phyloP scores from a whole-genome alignment of 2,888 invertebrate genomes.

The Eupithecia exiguata region DNA sequence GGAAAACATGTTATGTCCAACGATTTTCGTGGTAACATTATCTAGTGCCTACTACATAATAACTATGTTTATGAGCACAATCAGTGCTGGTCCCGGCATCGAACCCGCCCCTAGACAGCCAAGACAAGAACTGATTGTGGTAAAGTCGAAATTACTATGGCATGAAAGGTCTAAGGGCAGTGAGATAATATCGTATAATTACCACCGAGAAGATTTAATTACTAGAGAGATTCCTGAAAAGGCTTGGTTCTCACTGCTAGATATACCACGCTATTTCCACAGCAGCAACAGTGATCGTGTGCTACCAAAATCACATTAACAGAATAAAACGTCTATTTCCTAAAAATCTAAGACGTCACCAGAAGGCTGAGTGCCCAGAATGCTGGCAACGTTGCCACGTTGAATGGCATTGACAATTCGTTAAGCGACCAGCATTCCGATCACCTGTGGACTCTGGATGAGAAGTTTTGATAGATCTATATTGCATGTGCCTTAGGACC shows the following conservation, averaged over 20 bases:
- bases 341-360: too few species aligned
- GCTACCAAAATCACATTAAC: too few species aligned
- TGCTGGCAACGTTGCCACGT: too few species aligned
- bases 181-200: slow-evolving; percentile 56
- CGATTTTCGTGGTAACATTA: background rate
- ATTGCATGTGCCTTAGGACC: too few species aligned
- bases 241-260: slow-evolving; percentile 19
- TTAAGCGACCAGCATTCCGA: too few species aligned
- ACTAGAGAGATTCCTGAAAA: slow-evolving; percentile 31
- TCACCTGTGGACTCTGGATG: too few species aligned
- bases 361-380: too few species aligned
- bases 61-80: background rate
- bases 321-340: too few species aligned
- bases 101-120: slow-evolving; percentile 22
- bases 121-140: slow-evolving; percentile 9
- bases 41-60: background rate
- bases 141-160: slow-evolving; percentile 29
- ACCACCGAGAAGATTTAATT: slow-evolving; percentile 55
- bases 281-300: too few species aligned
- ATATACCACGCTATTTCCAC: slow-evolving; percentile 10
- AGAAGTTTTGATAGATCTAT: too few species aligned
- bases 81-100: background rate
- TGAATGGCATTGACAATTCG: too few species aligned
- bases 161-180: slow-evolving; percentile 39
- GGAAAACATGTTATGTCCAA: background rate